These are phyloP conservation scores for Chelonus formosanus DNA, from an alignment of 2,888 invertebrate genomes.

Conservation along the genomic window DNA sequence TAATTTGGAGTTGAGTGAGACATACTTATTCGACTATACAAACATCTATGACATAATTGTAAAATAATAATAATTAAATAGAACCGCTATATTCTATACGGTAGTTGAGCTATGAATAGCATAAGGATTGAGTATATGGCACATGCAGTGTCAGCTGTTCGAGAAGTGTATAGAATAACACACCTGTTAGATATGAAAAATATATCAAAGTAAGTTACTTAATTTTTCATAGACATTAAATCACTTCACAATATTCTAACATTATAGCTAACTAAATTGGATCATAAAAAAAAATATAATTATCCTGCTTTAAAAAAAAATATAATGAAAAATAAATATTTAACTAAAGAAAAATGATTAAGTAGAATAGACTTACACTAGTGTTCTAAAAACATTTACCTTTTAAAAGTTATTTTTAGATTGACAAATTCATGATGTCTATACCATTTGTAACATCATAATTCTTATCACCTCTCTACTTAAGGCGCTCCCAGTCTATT, in stretches of 20 bases:
- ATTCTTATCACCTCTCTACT: slow-evolving; percentile 24
- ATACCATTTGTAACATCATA: slow-evolving; percentile 25
- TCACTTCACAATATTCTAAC: too few species aligned
- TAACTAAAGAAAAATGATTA: too few species aligned
- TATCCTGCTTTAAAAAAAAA: too few species aligned
- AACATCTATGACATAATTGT: too few species aligned
- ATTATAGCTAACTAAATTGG: too few species aligned
- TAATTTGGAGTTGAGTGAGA: too few species aligned
- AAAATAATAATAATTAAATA: too few species aligned
- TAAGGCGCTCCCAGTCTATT: slow-evolving; percentile 32
- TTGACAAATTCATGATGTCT: slow-evolving; percentile 31
- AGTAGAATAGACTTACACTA: too few species aligned
- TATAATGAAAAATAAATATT: too few species aligned
- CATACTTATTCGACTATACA: too few species aligned
- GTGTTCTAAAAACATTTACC: too few species aligned
- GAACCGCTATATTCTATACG: background rate
- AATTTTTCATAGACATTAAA: background rate
- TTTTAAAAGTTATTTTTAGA: background rate
- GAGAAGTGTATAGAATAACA: slow-evolving; percentile 7
- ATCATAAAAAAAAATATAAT: too few species aligned
- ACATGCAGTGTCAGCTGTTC: background rate
- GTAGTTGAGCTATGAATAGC: background rate
- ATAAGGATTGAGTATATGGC: background rate
- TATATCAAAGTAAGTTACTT: background rate
- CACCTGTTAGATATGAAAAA: slow-evolving; percentile 7